Base-by-base conservation (phyloP, 1,140 invertebrate species). In the Leptinotarsa texana region DNA sequence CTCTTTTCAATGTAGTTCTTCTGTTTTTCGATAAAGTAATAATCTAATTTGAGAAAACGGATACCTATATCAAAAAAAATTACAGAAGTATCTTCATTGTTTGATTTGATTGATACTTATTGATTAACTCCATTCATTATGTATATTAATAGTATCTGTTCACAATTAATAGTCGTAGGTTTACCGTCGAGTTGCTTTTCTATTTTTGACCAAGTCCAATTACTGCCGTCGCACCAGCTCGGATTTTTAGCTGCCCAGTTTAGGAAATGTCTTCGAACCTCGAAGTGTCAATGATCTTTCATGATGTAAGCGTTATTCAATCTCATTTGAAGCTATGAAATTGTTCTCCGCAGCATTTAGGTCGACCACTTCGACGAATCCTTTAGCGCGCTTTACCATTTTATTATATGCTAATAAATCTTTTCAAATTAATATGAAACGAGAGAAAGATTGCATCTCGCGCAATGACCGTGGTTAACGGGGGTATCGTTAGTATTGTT, bases 341-440 rank as follows among this genome's bases (percentile, higher is more conserved):
- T n/a, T 8, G 17, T 6, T 18, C 33, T 42, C 0, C 51, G 15
- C n/a, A 57, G n/a, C 51, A 57, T 57, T 57, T 57, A n/a, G 51
- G 51, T 57, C 51, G 51, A 57, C 51, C n/a, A 57, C 51, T 17
- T 18, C 51, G 6, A 57, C 51, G 51, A 57, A 57, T 17, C 51
- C 17, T 57, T 57, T 57, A 57, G n/a, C 13, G 51, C 51, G 51
- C 24, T 27, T 17, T 67, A 24, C 17, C 27, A 67, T 33, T 24
- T 67, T 27, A 67, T 67, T 42, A 42, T 42, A 42, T 42, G 22
- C 65, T 67, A 67, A 67, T 67, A 67, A 42, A 67, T 33, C 65
- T 24, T 42, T 67, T 33, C 24, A 27, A 42, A 13, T 24, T 24
- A 63, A 67, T 67, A 67, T 57, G 51, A 57, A 67, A 42, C n/a